Percentiles rank a stretch among this genome's conserved stretches.
Conservation (phyloP, 2,113 vertebrate genomes). For the Cinclus cinclus region DNA sequence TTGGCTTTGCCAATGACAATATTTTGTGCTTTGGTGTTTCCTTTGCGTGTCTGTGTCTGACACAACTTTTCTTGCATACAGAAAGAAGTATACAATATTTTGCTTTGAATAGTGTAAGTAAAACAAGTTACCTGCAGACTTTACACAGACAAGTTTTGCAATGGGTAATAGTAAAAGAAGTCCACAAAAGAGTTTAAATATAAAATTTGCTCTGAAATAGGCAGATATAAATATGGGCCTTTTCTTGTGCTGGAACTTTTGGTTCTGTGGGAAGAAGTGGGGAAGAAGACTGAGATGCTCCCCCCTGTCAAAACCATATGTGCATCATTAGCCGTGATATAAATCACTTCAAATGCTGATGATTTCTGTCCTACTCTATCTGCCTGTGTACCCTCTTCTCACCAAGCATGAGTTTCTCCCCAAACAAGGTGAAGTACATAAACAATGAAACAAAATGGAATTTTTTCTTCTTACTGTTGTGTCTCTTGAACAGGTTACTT, state of each 20-base stretch:
- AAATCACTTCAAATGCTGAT: background rate
- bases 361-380: background rate
- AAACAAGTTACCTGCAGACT: background rate
- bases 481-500: background rate
- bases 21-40: slow-evolving; percentile 51
- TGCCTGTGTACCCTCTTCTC: background rate
- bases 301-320: background rate
- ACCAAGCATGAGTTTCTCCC: background rate
- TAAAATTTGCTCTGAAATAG: background rate
- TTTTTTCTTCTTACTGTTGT: background rate
- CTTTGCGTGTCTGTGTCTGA: slow-evolving; percentile 32
- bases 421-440: background rate
- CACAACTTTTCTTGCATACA: slow-evolving; percentile 29
- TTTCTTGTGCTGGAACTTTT: background rate
- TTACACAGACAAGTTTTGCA: background rate
- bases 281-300: background rate
- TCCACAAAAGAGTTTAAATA: background rate
- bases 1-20: slow-evolving; percentile 64
- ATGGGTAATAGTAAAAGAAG: background rate
- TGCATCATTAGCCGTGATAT: background rate
- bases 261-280: background rate
- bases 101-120: background rate
- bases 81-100: background rate
- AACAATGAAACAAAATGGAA: background rate
- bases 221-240: background rate